Conservation (phyloP, 1,140 invertebrate species). For the Stegodyphus dumicola region DNA sequence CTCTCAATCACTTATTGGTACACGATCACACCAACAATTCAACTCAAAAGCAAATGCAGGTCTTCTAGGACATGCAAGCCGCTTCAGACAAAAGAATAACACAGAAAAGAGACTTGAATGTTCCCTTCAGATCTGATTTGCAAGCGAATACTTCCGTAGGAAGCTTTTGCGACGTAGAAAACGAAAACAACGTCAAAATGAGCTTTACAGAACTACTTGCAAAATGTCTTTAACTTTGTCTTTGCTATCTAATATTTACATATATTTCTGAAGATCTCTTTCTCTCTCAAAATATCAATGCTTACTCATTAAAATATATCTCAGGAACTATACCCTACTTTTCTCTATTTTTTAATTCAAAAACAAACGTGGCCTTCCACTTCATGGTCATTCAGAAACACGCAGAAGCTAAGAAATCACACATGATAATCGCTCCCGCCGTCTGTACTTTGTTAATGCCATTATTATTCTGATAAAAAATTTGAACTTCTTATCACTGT, state of each 20-base stretch:
- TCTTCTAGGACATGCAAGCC: neutral
- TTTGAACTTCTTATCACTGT: too few species aligned
- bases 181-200: neutral
- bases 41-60: neutral
- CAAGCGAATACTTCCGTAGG: neutral
- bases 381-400: neutral
- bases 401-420: too few species aligned
- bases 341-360: neutral
- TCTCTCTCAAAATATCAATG: neutral
- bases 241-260: neutral
- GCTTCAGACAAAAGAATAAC: neutral
- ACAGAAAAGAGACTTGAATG: neutral
- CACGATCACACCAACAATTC: neutral
- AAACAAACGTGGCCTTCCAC: neutral
- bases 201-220: neutral
- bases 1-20: neutral
- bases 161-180: neutral
- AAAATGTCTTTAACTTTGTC: neutral
- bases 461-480: too few species aligned
- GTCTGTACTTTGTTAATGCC: too few species aligned
- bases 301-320: neutral
- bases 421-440: too few species aligned
- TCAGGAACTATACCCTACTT: slow-evolving; percentile 16
- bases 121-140: neutral
- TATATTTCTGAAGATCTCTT: neutral